Conservation (phyloP, 2,797 vertebrate species). For the Brotula barbata region DNA sequence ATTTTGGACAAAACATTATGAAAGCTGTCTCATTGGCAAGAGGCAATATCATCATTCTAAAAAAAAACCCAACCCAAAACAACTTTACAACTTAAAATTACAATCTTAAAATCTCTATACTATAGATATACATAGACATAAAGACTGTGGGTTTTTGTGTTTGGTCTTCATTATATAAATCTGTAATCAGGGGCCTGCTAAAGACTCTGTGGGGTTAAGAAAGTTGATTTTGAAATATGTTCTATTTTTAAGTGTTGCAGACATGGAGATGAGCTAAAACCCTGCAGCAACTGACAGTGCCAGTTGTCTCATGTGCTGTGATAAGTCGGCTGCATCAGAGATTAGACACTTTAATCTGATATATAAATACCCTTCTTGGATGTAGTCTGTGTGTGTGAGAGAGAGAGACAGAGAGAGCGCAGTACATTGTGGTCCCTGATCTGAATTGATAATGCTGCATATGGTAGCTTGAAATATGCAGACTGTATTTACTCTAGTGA, state of each 20-base stretch:
- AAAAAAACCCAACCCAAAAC: too few relatives aligned
- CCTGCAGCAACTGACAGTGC: slow-evolving; percentile 37
- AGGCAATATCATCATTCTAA: too few relatives aligned
- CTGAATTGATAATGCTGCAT: not conserved
- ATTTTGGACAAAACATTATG: too few relatives aligned
- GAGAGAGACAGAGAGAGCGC: not conserved
- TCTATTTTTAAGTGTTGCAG: not conserved
- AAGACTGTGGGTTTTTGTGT: too few relatives aligned
- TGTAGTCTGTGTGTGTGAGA: slow-evolving; percentile 6
- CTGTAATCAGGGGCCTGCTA: too few relatives aligned
- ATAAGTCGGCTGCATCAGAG: slow-evolving; percentile 46
- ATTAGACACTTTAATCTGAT: slow-evolving; percentile 63
- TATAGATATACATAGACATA: too few relatives aligned
- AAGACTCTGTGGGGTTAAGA: too few relatives aligned
- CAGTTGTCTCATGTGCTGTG: slow-evolving; percentile 19
- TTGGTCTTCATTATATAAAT: too few relatives aligned
- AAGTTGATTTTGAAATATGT: not conserved
- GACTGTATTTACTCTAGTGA: slow-evolving; percentile 49
- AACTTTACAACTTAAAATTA: too few relatives aligned
- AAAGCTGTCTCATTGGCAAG: too few relatives aligned
- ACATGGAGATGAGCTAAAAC: slow-evolving; percentile 6
- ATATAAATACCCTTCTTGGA: slow-evolving; percentile 50
- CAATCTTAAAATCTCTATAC: too few relatives aligned
- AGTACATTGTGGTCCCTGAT: slow-evolving; percentile 1
- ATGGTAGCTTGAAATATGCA: not conserved